Conservation (phyloP, 2,888 invertebrate species). For the Sphinx pinastri region DNA sequence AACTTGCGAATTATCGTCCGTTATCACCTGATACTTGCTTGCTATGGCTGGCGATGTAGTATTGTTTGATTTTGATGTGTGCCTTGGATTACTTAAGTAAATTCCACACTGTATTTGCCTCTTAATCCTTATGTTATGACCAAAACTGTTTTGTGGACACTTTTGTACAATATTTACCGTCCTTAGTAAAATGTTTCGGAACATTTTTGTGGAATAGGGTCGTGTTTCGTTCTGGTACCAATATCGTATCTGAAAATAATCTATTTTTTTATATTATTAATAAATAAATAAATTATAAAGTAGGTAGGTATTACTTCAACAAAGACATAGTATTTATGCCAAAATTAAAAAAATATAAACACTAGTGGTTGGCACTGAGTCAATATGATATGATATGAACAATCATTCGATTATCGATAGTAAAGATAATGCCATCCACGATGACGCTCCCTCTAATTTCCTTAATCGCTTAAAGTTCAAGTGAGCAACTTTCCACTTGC, state of each 20-base stretch:
- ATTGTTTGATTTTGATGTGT: constrained; percentile 63
- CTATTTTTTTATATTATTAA: no score
- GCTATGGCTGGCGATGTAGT: constrained; percentile 75
- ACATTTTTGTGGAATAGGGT: constrained; percentile 29
- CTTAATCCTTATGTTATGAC: constrained; percentile 47
- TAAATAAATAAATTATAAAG: no score
- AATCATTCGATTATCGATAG: no score
- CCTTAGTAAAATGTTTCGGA: constrained; percentile 33
- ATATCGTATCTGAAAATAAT: no score
- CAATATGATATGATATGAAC: no score
- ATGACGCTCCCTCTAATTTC: no score
- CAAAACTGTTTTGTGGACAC: constrained; percentile 34
- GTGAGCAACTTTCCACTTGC: no score
- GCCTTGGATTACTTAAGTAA: constrained; percentile 67
- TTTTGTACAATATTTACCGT: constrained; percentile 32
- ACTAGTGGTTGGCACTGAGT: no score
- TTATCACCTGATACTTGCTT: constrained; percentile 87
- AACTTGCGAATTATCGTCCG: constrained; percentile 87
- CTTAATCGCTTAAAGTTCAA: no score
- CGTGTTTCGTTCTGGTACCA: no score
- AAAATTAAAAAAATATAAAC: no score
- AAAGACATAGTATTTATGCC: neutral
- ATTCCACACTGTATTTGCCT: constrained; percentile 66
- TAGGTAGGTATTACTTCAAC: neutral
- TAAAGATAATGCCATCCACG: no score